phyloP scores from a whole-genome alignment of 1,140 invertebrate species.

The Magallana angulata region DNA sequence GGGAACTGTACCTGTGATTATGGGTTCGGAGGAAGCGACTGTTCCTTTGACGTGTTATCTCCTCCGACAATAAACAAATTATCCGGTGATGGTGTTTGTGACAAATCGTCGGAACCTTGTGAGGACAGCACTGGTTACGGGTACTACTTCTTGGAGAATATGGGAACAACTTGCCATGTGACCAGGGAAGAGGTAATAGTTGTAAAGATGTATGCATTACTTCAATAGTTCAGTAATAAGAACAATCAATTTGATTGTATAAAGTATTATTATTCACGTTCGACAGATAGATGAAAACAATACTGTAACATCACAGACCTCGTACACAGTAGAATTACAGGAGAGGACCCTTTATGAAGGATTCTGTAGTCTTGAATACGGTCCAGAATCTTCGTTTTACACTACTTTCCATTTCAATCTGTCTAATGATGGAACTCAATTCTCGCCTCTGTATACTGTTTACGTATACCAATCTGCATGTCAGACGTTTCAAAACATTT shows the following conservation, averaged over 20 bases:
- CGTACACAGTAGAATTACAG: background rate
- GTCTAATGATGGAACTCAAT: background rate
- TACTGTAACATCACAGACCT: background rate
- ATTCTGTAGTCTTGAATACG: background rate
- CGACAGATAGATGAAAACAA: background rate
- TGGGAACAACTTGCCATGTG: background rate
- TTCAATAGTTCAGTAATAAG: too few relatives aligned
- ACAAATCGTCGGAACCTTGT: background rate
- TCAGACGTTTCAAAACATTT: background rate
- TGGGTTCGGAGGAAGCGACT: background rate
- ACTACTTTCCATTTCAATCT: background rate
- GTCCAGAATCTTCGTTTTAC: background rate
- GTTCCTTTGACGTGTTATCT: background rate
- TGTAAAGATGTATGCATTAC: too few relatives aligned
- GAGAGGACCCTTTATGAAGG: constrained; percentile 6
- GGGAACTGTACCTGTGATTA: constrained; percentile 24
- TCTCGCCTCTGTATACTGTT: background rate
- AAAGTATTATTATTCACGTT: too few relatives aligned
- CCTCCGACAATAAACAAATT: background rate
- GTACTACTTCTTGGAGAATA: background rate
- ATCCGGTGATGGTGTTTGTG: background rate
- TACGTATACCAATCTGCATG: background rate
- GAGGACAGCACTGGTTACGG: background rate
- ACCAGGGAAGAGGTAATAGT: background rate
- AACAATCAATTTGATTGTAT: too few relatives aligned